Percentiles rank a stretch among this genome's conserved stretches.
These are phyloP conservation scores for Plebejus anna DNA, from an alignment of 2,888 invertebrate genomes.

Conservation along the genomic window DNA sequence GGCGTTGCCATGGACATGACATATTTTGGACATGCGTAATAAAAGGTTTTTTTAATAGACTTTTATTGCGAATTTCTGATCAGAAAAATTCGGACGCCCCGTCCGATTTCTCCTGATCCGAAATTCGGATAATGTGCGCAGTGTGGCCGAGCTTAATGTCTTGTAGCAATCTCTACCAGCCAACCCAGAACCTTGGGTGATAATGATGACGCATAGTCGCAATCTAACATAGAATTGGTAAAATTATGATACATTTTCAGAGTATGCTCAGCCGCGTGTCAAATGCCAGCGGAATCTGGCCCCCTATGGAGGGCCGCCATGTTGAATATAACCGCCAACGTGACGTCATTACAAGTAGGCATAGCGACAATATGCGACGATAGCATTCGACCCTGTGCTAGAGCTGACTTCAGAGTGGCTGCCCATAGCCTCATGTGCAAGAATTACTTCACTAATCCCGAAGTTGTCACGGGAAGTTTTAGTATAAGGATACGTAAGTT, in stretches of 20 bases:
- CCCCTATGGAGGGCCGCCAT: conserved; percentile 55
- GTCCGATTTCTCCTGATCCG: no score
- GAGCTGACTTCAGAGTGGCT: conserved; percentile 48
- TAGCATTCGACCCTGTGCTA: conserved; percentile 49
- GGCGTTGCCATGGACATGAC: no score
- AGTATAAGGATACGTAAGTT: conserved; percentile 58
- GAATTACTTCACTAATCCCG: conserved; percentile 45
- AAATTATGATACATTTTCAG: conserved; percentile 41
- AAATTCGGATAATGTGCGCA: no score
- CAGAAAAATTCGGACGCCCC: no score
- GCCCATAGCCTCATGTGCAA: conserved; percentile 49
- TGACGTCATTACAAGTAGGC: conserved; percentile 43
- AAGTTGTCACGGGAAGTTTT: conserved; percentile 49
- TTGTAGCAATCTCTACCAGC: no score
- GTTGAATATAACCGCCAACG: conserved; percentile 44
- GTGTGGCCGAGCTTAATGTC: no score
- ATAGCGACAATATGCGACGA: conserved; percentile 42
- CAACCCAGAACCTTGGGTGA: no score
- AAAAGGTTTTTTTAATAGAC: no score
- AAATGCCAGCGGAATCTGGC: conserved; percentile 52
- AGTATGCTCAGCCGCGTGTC: conserved; percentile 66
- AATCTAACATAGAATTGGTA: no score
- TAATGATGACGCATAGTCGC: no score
- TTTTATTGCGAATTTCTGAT: no score
- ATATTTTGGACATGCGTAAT: no score